Base-by-base conservation (phyloP, 2,113 vertebrate species). In the Noctilio leporinus region DNA sequence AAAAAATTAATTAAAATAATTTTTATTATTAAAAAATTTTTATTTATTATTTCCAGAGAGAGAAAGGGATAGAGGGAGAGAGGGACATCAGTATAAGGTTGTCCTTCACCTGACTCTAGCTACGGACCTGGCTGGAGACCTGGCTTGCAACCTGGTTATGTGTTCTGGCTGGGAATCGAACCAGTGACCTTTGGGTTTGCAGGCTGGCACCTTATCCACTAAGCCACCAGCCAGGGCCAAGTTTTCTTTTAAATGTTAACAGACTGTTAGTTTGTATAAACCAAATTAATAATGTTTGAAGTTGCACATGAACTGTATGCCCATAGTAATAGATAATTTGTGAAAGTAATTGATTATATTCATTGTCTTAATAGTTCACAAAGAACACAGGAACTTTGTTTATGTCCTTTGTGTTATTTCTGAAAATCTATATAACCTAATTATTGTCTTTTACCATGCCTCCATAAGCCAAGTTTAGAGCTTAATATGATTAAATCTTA, bases 271-370 rank as follows among this genome's bases (percentile, higher is more conserved):
- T 94, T 89, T 92, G 16, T 59, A n/a, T 84, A 80, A 92, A 33
- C 40, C 62, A 92, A 84, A 64, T 92, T 75, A 93, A 47, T 93
- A 75, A 91, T 72, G 19, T 93, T 85, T 72, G 40, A 70, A 70
- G 62, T 15, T 92, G 10, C 16, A 73, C 26, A 35, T 47, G 26
- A 53, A 64, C 22, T 89, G 2, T 1, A 49, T 91, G 45, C 30
- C 17, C 28, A 3, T 89, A 92, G 77, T 67, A 86, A 17, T 92
- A 24, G 76, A 49, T 59, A 78, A 45, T 12, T 86, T 86, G 49
- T 86, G n/a, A 89, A 69, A 88, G 45, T 96, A 76, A 92, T n/a
- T 89, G 64, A 76, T 76, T 92, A 69, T 86, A 51, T 93, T 47
- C 12, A 38, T 93, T 89, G 35, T 86, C 24, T 72, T 77, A 51